Evolutionary conservation across 2,797 vertebrate genomes (phyloP).

Genomic region (Carduelis carduelis): DNA sequence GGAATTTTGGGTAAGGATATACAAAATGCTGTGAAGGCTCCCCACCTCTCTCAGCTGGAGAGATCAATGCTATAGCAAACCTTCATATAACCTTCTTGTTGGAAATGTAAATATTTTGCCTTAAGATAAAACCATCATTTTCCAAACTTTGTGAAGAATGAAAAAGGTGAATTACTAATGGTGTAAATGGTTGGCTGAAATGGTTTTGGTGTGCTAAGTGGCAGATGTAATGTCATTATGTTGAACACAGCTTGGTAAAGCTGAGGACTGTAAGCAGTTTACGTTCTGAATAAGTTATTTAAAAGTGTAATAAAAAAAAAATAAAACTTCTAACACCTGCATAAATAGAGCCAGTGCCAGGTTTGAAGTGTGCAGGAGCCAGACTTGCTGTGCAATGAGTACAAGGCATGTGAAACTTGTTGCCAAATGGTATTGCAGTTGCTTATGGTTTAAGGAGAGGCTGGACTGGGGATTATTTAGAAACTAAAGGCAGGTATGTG

Average conservation of each 20-base stretch:
- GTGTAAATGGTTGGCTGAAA: background rate
- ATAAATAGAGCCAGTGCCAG: background rate
- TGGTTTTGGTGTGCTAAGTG: background rate
- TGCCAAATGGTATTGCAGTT: background rate
- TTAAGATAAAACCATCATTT: background rate
- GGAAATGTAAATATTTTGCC: background rate
- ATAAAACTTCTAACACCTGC: conserved; percentile 3
- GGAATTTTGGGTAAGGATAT: background rate
- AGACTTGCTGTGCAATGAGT: background rate
- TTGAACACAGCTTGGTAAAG: background rate
- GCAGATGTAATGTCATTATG: background rate
- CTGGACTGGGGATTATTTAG: background rate
- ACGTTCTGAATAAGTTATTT: background rate
- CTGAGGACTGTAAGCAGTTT: background rate
- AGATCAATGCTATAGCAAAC: background rate
- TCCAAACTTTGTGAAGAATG: background rate
- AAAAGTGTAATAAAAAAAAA: background rate
- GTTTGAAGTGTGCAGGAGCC: background rate
- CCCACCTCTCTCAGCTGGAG: background rate
- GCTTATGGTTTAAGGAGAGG: background rate
- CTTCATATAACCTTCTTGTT: background rate
- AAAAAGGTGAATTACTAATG: background rate
- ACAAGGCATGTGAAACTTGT: background rate
- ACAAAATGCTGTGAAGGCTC: background rate
- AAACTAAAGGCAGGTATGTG: background rate